Conservation (phyloP, 2,113 vertebrate genomes). For the Lathamus discolor region DNA sequence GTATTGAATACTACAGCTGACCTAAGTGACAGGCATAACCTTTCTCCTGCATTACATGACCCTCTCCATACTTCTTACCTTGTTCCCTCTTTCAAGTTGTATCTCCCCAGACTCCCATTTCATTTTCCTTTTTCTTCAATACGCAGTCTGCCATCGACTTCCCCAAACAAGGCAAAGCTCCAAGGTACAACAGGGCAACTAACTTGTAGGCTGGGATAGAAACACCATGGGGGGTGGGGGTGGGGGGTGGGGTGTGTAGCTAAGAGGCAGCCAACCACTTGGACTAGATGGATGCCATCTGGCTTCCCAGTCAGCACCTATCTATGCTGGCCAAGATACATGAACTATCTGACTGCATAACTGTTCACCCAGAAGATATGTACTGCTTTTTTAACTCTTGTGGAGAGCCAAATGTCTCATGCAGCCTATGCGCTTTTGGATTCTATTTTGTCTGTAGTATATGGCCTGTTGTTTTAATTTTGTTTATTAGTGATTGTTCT, state of each 20-base stretch:
- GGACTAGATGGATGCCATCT: neutral
- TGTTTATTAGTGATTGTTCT: neutral
- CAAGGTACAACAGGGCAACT: neutral
- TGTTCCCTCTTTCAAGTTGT: neutral
- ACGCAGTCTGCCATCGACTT: neutral
- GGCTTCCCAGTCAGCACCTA: neutral
- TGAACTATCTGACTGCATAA: neutral
- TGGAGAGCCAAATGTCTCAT: neutral
- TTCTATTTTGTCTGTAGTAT: neutral
- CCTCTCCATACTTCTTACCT: neutral
- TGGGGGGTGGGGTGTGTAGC: neutral
- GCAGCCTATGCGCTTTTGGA: neutral
- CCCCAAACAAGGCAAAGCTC: neutral
- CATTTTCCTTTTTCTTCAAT: rapidly evolving
- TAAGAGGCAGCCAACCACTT: neutral
- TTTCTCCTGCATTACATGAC: neutral
- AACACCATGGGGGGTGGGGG: neutral
- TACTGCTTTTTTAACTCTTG: neutral
- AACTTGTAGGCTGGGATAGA: neutral
- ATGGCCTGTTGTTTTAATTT: neutral
- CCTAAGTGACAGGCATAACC: neutral
- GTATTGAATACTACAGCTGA: neutral
- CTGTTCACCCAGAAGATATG: neutral
- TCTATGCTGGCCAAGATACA: neutral
- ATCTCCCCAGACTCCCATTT: neutral